These are phyloP conservation scores for Gopherus evgoodei DNA, from an alignment of 2,113 vertebrate species.

Conservation along the genomic window DNA sequence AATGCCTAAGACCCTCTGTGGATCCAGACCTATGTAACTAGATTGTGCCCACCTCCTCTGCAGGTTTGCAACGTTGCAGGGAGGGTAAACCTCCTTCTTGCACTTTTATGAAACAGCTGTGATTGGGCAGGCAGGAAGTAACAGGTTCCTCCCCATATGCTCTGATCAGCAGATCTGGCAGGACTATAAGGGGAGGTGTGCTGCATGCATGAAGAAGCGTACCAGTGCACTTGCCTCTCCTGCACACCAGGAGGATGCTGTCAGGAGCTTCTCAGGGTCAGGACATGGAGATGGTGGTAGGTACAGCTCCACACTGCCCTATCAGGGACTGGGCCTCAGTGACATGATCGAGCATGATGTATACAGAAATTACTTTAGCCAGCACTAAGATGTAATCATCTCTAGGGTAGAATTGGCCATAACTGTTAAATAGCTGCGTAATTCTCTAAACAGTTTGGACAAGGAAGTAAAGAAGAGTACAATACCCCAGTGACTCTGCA, in stretches of 20 bases:
- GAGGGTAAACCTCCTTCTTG: not conserved
- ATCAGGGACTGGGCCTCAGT: too few species aligned
- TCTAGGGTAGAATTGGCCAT: not conserved
- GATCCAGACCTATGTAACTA: not conserved
- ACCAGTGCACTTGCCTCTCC: not conserved
- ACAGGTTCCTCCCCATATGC: not conserved
- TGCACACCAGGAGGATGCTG: not conserved
- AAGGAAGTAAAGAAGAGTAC: not conserved
- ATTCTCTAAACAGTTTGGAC: not conserved
- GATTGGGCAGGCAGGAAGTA: not conserved
- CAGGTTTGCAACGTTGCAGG: fast-evolving
- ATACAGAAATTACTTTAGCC: not conserved
- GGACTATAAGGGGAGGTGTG: not conserved
- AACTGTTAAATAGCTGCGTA: not conserved
- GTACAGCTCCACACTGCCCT: not conserved
- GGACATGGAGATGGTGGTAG: not conserved
- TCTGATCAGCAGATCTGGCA: not conserved
- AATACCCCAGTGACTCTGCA: not conserved
- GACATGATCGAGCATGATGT: not conserved
- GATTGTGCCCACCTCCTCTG: not conserved
- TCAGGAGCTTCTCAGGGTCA: not conserved
- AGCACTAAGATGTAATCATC: not conserved
- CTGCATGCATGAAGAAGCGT: not conserved
- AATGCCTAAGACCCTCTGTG: not conserved
- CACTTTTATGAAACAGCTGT: not conserved